phyloP scores from a whole-genome alignment of 1,140 invertebrate species.

The Danaus plexippus region DNA sequence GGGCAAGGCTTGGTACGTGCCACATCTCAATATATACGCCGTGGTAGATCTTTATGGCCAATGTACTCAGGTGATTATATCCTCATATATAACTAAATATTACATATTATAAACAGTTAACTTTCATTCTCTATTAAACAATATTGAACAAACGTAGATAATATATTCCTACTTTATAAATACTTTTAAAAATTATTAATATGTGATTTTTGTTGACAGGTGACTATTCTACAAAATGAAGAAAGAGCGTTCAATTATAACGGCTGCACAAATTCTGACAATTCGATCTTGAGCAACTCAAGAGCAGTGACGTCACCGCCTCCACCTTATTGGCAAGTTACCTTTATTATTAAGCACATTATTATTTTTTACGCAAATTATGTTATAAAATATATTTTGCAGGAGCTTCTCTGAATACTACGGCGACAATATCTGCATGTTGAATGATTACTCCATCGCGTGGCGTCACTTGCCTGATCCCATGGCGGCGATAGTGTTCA shows the following conservation, averaged over 20 bases:
- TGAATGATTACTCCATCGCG: conserved; percentile 79
- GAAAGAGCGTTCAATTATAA: conserved; percentile 56
- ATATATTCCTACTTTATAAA: too few species aligned
- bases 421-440: conserved; percentile 81
- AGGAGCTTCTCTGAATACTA: conserved; percentile 78
- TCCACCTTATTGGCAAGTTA: conserved; percentile 52
- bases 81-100: too few species aligned
- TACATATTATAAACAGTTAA: not conserved
- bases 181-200: too few species aligned
- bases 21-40: conserved; percentile 90
- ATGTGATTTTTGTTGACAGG: conserved; percentile 22
- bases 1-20: conserved; percentile 86
- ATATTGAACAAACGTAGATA: not conserved
- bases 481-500: conserved; percentile 81
- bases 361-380: too few species aligned
- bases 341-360: not conserved
- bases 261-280: conserved; percentile 48
- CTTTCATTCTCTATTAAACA: not conserved
- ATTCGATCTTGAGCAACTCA: conserved; percentile 35
- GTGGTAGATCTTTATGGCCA: conserved; percentile 96
- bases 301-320: conserved; percentile 34
- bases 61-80: conserved; percentile 86
- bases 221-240: conserved; percentile 55
- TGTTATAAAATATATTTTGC: conserved; percentile 1
- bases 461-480: conserved; percentile 73